Base-by-base conservation (phyloP, 23 tunicate species). In the Styela plicata region DNA sequence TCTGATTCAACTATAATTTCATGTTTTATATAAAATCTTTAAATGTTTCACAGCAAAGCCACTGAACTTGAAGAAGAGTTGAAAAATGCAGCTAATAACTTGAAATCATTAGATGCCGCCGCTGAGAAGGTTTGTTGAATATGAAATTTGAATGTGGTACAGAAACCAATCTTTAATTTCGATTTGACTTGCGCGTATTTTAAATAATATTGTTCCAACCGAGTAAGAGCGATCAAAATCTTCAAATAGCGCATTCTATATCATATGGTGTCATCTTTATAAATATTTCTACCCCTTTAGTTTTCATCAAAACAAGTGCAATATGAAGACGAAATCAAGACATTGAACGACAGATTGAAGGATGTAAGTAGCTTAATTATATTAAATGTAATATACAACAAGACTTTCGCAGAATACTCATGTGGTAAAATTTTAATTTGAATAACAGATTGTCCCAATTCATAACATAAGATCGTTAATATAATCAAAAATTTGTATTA, bases 251-350 rank as follows among this genome's bases (percentile, higher is more conserved):
- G 64, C 21, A 61, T 61, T 19, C 21, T 61, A 19, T 21, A 61
- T 61, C 64, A 61, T 61, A 61, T 61, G 64, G 20, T 61, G 21
- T 61, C 19, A 19, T 19, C 64, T 61, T 19, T 61, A 61, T 61
- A 61, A 61, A 19, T 61, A 19, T 21, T 19, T 61, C 19, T 19
- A 61, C 71, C 5, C 29, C 17, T 76, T 7, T 52, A 92, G 95
- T 94, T 91, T 70, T 63, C 99, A 23, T 80, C 99, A 25, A 94
- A 94, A 79, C 97, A 94, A 69, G 53, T 65, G n/a, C 95, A 83
- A 36, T 94, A 89, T 73, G 94, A 89, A 63, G 92, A 87, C 24
- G 99, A 94, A 86, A 89, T 94, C 36, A 89, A 89, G 75, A 89
- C 99, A 22, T 79, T 94, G 73, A 78, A 85, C 34, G 99, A 94